A percentile compares a stretch with the other conserved stretches of the same genome.
These are phyloP conservation scores for Meriones unguiculatus DNA, from an alignment of 2,113 vertebrate species.

Conservation along the genomic window DNA sequence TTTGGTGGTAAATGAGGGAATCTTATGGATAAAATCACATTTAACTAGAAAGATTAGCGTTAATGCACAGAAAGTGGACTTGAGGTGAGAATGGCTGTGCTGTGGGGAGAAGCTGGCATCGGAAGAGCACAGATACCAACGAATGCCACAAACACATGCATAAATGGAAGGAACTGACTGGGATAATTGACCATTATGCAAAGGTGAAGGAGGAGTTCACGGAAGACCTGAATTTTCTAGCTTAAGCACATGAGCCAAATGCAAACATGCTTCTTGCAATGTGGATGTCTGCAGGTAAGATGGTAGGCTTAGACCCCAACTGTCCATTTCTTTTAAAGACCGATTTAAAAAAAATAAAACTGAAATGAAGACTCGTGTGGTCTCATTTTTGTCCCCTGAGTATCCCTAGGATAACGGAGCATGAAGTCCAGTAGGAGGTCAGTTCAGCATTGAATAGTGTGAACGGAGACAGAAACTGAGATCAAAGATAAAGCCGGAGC, in stretches of 20 bases:
- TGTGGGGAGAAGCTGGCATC: not conserved
- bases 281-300: not conserved
- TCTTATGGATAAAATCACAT: not conserved
- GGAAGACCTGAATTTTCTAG: not conserved
- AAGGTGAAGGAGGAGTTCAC: not conserved
- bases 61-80: not conserved
- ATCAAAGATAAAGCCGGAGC: not conserved
- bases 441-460: not conserved
- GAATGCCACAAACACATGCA: not conserved
- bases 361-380: not conserved
- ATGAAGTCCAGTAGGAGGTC: not conserved
- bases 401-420: not conserved
- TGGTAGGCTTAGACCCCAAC: not conserved
- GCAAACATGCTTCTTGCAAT: not conserved
- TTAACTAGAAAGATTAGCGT: constrained; percentile 21
- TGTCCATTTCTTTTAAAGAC: not conserved
- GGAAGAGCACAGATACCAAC: not conserved
- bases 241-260: not conserved
- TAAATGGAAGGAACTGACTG: not conserved
- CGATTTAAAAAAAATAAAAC: too few relatives aligned
- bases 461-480: not conserved
- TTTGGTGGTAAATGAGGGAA: not conserved
- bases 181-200: not conserved
- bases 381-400: not conserved
- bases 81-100: not conserved